These are phyloP conservation scores for Haliclystus octoradiatus DNA, from an alignment of 30 jellyfish, hydroid and myxozoan genomes.

Conservation along the genomic window DNA sequence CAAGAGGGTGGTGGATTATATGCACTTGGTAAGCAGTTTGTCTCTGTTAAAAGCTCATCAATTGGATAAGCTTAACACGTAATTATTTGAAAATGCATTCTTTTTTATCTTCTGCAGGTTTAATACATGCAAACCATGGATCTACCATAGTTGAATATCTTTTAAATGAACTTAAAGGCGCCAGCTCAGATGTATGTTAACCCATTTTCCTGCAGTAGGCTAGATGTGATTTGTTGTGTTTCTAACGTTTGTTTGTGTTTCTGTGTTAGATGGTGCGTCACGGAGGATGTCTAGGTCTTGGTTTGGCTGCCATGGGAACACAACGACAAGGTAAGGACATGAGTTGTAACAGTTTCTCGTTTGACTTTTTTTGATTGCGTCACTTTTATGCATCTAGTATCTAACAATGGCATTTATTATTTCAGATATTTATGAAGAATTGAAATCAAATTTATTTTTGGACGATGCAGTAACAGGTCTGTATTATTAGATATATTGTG, in stretches of 20 bases:
- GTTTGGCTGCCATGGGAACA: slow-evolving; percentile 99
- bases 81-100: neutral
- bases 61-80: neutral
- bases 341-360: neutral
- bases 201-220: neutral
- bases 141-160: slow-evolving; percentile 67
- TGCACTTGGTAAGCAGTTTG: slow-evolving; percentile 87
- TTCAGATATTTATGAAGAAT: slow-evolving; percentile 78
- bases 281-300: slow-evolving; percentile 97
- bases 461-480: slow-evolving; percentile 98
- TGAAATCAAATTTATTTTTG: slow-evolving; percentile 70
- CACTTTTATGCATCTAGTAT: too few relatives aligned
- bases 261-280: slow-evolving; percentile 85
- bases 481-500: neutral
- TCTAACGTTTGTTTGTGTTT: neutral
- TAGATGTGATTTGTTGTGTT: neutral
- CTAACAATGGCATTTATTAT: too few relatives aligned
- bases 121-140: slow-evolving; percentile 94
- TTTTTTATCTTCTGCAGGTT: slow-evolving; percentile 34
- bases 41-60: neutral
- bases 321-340: slow-evolving; percentile 68
- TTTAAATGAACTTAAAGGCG: slow-evolving; percentile 74
- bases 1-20: slow-evolving; percentile 98
- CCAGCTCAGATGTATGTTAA: slow-evolving; percentile 75
- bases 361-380: neutral